A percentile compares a stretch with the other conserved stretches of the same genome.
Evolutionary conservation across 2,113 vertebrate species (phyloP).

Genomic region (Acrocephalus kingi): DNA sequence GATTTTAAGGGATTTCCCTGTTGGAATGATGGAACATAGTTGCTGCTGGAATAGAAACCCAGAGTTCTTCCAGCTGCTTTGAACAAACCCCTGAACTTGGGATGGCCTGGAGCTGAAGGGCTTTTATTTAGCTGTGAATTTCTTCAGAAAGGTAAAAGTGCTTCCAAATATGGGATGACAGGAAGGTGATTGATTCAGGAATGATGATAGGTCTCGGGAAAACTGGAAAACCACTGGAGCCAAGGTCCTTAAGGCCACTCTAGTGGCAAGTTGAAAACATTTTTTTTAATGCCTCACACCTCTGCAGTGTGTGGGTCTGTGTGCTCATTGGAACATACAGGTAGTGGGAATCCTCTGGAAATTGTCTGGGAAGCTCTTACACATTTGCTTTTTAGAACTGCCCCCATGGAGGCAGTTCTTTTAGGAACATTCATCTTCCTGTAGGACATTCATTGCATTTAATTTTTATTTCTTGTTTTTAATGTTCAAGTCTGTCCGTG

Average conservation of each 20-base stretch:
- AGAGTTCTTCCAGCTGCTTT: neutral
- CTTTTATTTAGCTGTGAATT: neutral
- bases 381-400: neutral
- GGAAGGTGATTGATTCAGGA: neutral
- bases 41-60: neutral
- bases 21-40: neutral
- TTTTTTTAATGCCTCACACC: neutral
- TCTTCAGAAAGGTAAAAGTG: neutral
- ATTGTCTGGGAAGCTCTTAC: neutral
- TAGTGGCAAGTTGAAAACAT: neutral
- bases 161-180: neutral
- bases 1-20: neutral
- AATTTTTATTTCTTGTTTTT: neutral
- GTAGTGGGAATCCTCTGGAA: neutral
- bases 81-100: neutral
- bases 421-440: accelerated
- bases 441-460: neutral
- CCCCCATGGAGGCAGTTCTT: neutral
- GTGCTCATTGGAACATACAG: accelerated
- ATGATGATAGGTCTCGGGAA: neutral
- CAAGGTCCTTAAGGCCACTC: neutral
- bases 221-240: neutral
- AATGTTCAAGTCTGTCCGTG: neutral
- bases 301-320: accelerated
- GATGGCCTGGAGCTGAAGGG: neutral